Conservation (phyloP, 2,797 vertebrate genomes). For the Kryptolebias ocellatus region DNA sequence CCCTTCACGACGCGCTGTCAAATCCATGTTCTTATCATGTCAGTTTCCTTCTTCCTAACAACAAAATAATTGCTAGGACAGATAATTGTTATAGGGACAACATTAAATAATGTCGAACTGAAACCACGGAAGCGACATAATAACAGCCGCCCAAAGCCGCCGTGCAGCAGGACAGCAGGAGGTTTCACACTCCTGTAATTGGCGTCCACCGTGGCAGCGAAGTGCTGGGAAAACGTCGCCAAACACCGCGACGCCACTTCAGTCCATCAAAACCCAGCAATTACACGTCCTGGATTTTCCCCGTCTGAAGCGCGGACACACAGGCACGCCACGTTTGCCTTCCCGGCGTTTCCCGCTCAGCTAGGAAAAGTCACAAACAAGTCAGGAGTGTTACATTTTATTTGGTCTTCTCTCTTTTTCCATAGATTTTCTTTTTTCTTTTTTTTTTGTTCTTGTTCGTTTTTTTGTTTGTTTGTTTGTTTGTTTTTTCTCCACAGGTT, state of each 20-base stretch:
- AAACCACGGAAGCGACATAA: conserved; percentile 9
- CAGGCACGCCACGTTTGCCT: neutral
- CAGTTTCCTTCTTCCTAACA: neutral
- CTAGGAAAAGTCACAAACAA: conserved; percentile 20
- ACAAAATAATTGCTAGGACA: neutral
- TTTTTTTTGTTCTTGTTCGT: conserved; percentile 23
- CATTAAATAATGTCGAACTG: conserved; percentile 6
- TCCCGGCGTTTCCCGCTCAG: neutral
- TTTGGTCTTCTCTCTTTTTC: conserved; percentile 82
- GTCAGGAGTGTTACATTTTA: conserved; percentile 82
- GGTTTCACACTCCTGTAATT: conserved; percentile 1
- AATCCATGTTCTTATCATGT: neutral
- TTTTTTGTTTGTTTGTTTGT: conserved; percentile 34
- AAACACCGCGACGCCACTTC: conserved; percentile 4
- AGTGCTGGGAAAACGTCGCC: neutral
- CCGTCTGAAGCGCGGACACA: neutral
- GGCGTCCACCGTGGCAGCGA: neutral
- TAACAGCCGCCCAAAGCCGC: neutral
- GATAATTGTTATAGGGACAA: conserved; percentile 9
- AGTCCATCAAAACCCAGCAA: neutral
- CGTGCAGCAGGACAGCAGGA: neutral
- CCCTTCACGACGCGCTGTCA: neutral
- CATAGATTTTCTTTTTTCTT: conserved; percentile 36
- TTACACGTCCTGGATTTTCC: neutral
- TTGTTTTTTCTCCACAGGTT: conserved; percentile 77